These are phyloP conservation scores for Ctenicera cuprea DNA, from an alignment of 2,888 invertebrate genomes.

Conservation along the genomic window DNA sequence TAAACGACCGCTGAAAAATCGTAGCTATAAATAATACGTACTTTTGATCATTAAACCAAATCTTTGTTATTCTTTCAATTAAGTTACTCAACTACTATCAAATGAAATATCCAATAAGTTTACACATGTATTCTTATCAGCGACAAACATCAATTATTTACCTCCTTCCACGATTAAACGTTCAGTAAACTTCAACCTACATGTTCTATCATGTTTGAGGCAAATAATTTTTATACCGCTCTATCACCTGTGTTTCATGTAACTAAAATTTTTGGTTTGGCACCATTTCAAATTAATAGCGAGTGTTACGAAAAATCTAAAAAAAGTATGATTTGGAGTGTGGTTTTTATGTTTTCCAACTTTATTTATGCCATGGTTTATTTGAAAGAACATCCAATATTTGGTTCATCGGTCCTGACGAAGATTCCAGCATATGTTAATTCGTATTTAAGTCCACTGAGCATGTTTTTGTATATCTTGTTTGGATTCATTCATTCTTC, in stretches of 20 bases:
- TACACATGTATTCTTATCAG: too few species aligned
- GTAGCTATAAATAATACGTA: too few species aligned
- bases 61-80: too few species aligned
- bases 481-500: background rate
- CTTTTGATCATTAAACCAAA: too few species aligned
- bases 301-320: conserved; percentile 6
- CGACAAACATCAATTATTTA: too few species aligned
- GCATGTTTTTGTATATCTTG: background rate
- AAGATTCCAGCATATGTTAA: conserved; percentile 24
- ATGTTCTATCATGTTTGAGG: conserved; percentile 73
- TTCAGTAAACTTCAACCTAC: too few species aligned
- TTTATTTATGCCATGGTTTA: background rate
- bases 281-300: conserved; percentile 21
- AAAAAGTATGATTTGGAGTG: conserved; percentile 9
- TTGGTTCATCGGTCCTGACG: conserved; percentile 3
- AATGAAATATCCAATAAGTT: too few species aligned
- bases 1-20: too few species aligned
- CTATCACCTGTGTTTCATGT: conserved; percentile 32
- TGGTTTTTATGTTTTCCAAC: background rate
- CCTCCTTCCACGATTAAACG: too few species aligned
- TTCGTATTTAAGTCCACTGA: background rate
- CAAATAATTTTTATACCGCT: conserved; percentile 76
- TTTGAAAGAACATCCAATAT: background rate
- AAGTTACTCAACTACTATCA: too few species aligned
- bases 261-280: conserved; percentile 29